Evolutionary conservation across 2,888 invertebrate genomes (phyloP).

Genomic region (Nasonia oneida): DNA sequence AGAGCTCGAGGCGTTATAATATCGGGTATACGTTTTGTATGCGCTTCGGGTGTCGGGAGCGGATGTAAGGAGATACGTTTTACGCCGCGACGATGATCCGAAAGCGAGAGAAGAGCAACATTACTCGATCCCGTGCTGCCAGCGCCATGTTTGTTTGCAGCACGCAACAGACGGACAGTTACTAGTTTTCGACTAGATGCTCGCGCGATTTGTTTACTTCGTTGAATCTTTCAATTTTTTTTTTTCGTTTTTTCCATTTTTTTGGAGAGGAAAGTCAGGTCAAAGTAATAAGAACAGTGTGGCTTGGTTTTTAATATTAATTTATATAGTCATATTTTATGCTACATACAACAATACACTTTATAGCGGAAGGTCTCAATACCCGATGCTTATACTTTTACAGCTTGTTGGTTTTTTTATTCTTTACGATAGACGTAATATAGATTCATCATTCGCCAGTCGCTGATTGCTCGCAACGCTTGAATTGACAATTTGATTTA

Average conservation of each 20-base stretch:
- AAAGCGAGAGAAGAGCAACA: conserved; percentile 20
- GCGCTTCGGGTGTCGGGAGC: conserved; percentile 1
- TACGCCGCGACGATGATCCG: not conserved
- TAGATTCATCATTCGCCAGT: conserved; percentile 12
- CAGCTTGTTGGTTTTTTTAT: conserved; percentile 28
- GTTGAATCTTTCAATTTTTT: not conserved
- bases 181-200: not conserved
- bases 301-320: conserved; percentile 56
- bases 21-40: not conserved
- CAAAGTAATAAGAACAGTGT: not conserved
- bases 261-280: not conserved
- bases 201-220: not conserved
- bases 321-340: conserved; percentile 60
- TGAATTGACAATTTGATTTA: conserved; percentile 43
- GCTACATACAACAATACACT: conserved; percentile 59
- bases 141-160: conserved; percentile 52
- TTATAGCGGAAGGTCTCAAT: conserved; percentile 58
- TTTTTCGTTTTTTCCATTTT: not conserved
- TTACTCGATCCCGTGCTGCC: conserved; percentile 21
- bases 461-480: conserved; percentile 36
- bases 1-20: not conserved
- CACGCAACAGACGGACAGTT: not conserved
- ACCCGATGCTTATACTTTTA: conserved; percentile 21
- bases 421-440: not conserved
- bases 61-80: conserved; percentile 5